Percentiles rank a stretch among this genome's conserved stretches.
Evolutionary conservation across 2,113 vertebrate species (phyloP).

Genomic region (Crotophaga sulcirostris): DNA sequence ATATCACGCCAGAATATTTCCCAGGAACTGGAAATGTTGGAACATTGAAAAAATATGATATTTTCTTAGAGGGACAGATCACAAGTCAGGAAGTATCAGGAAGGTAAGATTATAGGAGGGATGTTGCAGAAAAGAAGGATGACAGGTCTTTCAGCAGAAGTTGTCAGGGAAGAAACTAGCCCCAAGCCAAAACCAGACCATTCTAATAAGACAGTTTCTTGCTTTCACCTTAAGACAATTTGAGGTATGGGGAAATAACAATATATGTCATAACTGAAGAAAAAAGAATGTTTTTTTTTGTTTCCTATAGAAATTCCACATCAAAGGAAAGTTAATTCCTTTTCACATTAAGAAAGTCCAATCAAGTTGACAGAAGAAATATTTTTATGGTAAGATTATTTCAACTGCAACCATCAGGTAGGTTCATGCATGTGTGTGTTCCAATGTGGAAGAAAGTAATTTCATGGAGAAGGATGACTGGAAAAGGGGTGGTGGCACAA

Average conservation of each 20-base stretch:
- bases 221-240: background rate
- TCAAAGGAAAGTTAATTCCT: background rate
- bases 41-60: background rate
- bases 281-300: background rate
- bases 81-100: background rate
- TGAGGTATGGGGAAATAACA: background rate
- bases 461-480: background rate
- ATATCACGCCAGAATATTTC: background rate
- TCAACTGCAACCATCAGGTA: background rate
- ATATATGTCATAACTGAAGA: background rate
- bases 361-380: background rate
- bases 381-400: background rate
- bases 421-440: accelerated
- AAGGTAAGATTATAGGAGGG: background rate
- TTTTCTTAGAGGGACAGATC: background rate
- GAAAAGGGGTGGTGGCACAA: background rate
- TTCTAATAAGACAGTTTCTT: background rate
- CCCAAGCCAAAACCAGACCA: background rate
- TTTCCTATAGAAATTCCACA: background rate
- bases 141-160: background rate
- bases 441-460: background rate
- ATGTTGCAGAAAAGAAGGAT: background rate
- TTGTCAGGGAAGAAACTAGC: background rate
- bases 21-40: background rate
- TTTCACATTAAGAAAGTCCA: background rate